Evolutionary conservation across 2,113 vertebrate genomes (phyloP).

Genomic region (Picathartes gymnocephalus): DNA sequence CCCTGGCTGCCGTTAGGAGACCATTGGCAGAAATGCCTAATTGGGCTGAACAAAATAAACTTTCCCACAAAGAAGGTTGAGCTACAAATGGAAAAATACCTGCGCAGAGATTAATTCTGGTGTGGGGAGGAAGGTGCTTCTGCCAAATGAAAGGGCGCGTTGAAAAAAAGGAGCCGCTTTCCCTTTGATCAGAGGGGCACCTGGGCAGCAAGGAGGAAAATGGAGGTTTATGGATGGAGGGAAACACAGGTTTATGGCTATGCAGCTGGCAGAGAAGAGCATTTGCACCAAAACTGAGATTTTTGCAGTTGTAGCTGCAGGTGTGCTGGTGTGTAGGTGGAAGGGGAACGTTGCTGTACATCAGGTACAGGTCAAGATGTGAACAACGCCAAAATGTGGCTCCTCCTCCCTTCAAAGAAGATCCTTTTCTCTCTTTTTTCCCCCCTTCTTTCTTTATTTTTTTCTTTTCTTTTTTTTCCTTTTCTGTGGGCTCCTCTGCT

Average conservation of each 20-base stretch:
- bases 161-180: background rate
- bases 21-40: background rate
- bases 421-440: accelerated
- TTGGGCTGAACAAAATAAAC: slow-evolving; percentile 1
- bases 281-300: background rate
- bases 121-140: background rate
- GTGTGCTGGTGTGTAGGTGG: accelerated
- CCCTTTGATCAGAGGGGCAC: background rate
- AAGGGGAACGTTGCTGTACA: accelerated
- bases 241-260: background rate
- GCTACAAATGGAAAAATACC: slow-evolving; percentile 23
- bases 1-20: background rate
- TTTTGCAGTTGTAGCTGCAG: background rate
- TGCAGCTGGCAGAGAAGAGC: background rate
- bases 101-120: background rate
- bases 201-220: background rate
- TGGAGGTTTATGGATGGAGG: background rate
- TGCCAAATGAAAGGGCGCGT: background rate
- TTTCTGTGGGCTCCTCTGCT: background rate
- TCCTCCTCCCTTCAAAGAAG: background rate
- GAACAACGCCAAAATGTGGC: background rate
- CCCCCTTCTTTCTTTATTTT: accelerated
- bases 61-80: background rate
- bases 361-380: background rate
- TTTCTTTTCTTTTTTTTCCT: background rate